A percentile compares a stretch with the other conserved stretches of the same genome.
These are phyloP conservation scores for Chrysoperla carnea DNA, from an alignment of 1,140 invertebrate species.

Conservation along the genomic window DNA sequence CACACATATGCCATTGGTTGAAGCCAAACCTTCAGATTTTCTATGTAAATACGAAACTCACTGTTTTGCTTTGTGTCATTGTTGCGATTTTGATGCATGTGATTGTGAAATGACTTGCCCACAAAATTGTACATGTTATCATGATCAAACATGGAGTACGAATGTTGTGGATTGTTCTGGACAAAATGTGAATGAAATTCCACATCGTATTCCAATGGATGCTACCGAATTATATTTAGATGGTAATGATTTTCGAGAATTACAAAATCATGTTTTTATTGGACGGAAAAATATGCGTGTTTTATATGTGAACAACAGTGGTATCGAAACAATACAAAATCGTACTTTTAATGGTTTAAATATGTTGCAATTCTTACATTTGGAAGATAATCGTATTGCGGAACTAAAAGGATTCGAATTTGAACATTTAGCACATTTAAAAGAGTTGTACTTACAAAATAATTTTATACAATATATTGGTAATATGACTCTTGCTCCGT, in stretches of 20 bases:
- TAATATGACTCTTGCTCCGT: slow-evolving; percentile 60
- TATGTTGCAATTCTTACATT: slow-evolving; percentile 60
- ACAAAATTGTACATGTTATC: slow-evolving; percentile 77
- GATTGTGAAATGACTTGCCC: slow-evolving; percentile 93
- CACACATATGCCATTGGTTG: slow-evolving; percentile 46
- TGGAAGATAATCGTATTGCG: slow-evolving; percentile 68
- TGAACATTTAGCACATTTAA: slow-evolving; percentile 59
- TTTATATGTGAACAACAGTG: slow-evolving; percentile 70
- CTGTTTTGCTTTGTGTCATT: slow-evolving; percentile 83
- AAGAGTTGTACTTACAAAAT: slow-evolving; percentile 74
- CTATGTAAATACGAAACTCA: slow-evolving; percentile 81
- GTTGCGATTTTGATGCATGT: slow-evolving; percentile 87
- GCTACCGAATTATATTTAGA: slow-evolving; percentile 83
- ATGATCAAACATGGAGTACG: slow-evolving; percentile 81
- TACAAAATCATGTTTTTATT: slow-evolving; percentile 81
- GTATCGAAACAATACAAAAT: slow-evolving; percentile 74
- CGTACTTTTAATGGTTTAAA: slow-evolving; percentile 80
- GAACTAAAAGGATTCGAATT: slow-evolving; percentile 79
- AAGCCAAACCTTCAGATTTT: slow-evolving; percentile 58
- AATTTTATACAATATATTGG: slow-evolving; percentile 63
- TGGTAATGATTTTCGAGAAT: slow-evolving; percentile 66
- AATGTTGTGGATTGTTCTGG: slow-evolving; percentile 83
- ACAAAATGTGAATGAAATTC: slow-evolving; percentile 54
- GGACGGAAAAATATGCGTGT: slow-evolving; percentile 76
- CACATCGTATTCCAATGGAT: slow-evolving; percentile 80